These are phyloP conservation scores for Whitmania pigra DNA, from an alignment of 1,140 invertebrate genomes.

Conservation along the genomic window DNA sequence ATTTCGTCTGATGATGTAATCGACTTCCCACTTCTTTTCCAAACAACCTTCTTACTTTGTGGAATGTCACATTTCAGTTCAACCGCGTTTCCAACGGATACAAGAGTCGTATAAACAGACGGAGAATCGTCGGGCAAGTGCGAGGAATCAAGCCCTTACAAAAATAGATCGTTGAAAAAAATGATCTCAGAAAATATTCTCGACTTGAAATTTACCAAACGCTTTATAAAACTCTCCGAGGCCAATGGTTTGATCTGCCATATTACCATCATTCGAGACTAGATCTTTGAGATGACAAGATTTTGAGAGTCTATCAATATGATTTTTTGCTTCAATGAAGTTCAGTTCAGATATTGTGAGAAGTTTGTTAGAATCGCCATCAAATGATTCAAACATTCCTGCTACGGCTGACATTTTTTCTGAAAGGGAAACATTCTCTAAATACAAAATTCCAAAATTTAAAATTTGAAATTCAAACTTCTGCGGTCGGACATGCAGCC, in stretches of 20 bases:
- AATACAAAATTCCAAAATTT: background rate
- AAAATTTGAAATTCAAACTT: constrained; percentile 17
- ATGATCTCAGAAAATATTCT: background rate
- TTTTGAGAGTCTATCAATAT: constrained; percentile 52
- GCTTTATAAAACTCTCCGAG: constrained; percentile 63
- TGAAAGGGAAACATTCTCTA: constrained; percentile 19
- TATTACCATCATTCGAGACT: constrained; percentile 56
- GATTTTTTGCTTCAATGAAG: constrained; percentile 52
- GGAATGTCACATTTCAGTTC: constrained; percentile 60
- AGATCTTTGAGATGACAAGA: constrained; percentile 58
- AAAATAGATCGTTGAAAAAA: background rate
- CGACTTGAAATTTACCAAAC: constrained; percentile 52
- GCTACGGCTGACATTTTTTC: constrained; percentile 61
- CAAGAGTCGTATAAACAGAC: constrained; percentile 55
- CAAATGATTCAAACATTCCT: constrained; percentile 66
- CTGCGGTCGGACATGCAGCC: constrained; percentile 40
- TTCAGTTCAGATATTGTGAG: constrained; percentile 55
- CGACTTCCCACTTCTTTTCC: constrained; percentile 56
- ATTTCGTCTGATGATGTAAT: constrained; percentile 41
- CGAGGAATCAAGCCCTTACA: background rate
- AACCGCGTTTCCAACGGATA: constrained; percentile 59
- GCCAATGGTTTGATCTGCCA: constrained; percentile 48
- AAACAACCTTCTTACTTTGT: constrained; percentile 57
- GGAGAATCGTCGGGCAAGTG: constrained; percentile 51
- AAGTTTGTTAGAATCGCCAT: constrained; percentile 57